Conservation (phyloP, 2,888 invertebrate species). For the Metellina segmentata region DNA sequence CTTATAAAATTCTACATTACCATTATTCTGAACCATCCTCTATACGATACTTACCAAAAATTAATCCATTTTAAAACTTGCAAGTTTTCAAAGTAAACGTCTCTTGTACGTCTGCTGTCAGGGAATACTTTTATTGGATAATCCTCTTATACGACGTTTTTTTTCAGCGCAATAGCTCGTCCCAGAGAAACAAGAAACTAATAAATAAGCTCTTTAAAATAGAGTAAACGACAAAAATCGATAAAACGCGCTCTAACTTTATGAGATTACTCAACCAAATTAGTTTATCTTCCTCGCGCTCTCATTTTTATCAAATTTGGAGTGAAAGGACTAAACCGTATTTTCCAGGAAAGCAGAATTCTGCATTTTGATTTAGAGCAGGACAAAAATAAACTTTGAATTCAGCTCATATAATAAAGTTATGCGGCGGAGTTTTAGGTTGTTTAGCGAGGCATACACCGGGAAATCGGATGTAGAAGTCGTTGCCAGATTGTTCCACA, state of each 20-base stretch:
- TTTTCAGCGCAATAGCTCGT: neutral
- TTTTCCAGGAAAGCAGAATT: constrained; percentile 11
- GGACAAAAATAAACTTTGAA: neutral
- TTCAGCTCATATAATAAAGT: constrained; percentile 44
- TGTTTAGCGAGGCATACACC: constrained; percentile 18
- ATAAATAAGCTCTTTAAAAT: constrained; percentile 15
- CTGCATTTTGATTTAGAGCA: constrained; percentile 49
- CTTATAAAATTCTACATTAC: neutral
- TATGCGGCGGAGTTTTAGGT: constrained; percentile 24
- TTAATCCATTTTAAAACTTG: neutral
- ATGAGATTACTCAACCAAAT: constrained; percentile 60
- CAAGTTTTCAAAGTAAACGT: neutral
- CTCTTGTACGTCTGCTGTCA: neutral
- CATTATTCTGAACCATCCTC: neutral
- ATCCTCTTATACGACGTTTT: neutral
- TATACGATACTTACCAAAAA: neutral
- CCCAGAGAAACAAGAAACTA: neutral
- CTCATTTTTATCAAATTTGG: constrained; percentile 49
- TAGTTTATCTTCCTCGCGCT: constrained; percentile 43
- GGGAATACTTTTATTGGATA: neutral
- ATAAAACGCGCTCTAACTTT: constrained; percentile 12
- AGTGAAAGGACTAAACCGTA: neutral
- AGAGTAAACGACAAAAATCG: constrained; percentile 20
- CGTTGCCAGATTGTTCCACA: constrained; percentile 3
- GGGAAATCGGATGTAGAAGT: constrained; percentile 32